A percentile compares a stretch with the other conserved stretches of the same genome.
Conservation (phyloP, 2,888 invertebrate genomes). For the Drosophila rellima region DNA sequence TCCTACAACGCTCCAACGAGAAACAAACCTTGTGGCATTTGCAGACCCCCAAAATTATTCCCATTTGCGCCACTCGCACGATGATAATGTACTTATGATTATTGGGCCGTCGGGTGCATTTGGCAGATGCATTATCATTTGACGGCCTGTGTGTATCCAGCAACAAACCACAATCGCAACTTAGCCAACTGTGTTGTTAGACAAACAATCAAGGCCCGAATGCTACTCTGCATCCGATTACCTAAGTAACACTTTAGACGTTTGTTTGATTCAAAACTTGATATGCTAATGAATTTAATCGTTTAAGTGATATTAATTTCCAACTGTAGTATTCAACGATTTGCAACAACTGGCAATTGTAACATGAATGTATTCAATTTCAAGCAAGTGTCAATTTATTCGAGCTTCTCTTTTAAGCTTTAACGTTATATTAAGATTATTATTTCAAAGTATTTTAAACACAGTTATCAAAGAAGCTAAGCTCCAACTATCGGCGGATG, state of each 20-base stretch:
- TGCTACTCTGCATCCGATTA: not conserved
- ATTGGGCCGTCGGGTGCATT: constrained; percentile 26
- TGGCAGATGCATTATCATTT: constrained; percentile 27
- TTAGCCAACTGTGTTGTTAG: constrained; percentile 2
- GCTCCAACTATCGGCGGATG: constrained; percentile 3
- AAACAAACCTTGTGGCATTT: not conserved
- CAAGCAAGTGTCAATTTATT: not conserved
- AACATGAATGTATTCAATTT: not conserved
- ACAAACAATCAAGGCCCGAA: constrained; percentile 4
- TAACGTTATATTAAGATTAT: not conserved
- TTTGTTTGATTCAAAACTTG: not conserved
- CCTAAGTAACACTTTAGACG: not conserved
- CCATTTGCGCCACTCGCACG: not conserved
- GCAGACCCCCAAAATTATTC: constrained; percentile 19
- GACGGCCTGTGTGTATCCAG: not conserved
- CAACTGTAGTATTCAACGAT: not conserved
- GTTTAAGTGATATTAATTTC: not conserved
- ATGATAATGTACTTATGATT: constrained; percentile 33
- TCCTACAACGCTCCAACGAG: not conserved
- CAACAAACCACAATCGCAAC: constrained; percentile 8
- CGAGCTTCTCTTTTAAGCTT: not conserved
- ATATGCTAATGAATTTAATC: not conserved
- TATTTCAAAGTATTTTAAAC: not conserved
- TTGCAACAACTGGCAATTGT: not conserved
- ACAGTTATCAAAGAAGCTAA: constrained; percentile 1